Base-by-base conservation (phyloP, 2,113 vertebrate genomes). In the Rostratula benghalensis region DNA sequence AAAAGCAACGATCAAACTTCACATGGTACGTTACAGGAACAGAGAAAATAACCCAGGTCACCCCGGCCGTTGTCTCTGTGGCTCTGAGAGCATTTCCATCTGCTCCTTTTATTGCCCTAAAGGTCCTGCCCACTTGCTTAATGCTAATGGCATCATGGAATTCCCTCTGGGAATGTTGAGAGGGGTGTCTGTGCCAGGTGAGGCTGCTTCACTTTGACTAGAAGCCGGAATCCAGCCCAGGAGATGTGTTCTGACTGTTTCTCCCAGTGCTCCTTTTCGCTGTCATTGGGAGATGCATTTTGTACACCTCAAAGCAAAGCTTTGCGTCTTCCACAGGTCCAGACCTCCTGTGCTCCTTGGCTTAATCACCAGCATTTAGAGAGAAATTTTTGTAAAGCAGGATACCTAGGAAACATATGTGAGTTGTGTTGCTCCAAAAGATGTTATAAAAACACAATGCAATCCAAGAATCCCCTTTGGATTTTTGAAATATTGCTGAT, bases 71-170 rank as follows among this genome's bases (percentile, higher is more conserved):
- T 74, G 35, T 33, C 51, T 67, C 45, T 30, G 23, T 13, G 30
- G n/a, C 31, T 74, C 63, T 83, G 65, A 87, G 33, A 70, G 11
- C 3, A 0, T 54, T 78, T 78, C 27, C 23, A n/a, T 46, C 24
- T 5, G 5, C 39, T 76, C 7, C 31, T 87, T 67, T 33, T 41
- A 46, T 60, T 90, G 63, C 30, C 50, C n/a, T 33, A 56, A 60
- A 77, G 6, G 25, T 37, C 48, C 20, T 64, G 20, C 24, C 11
- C 13, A 12, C 46, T 37, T 89, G 45, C 17, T 57, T 87, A 64
- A 11, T 12, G 9, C 19, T 24, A 31, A 45, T 3, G 25, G 33
- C 30, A 56, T 2, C 1, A 43, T 2, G 0, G 35, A 16, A 25
- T 65, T 83, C 81, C 53, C 48, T 60, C 39, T 46, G 37, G 56